Percentiles rank a stretch among this genome's conserved stretches.
phyloP scores from a whole-genome alignment of 2,113 vertebrate genomes.

The Phasianus colchicus region DNA sequence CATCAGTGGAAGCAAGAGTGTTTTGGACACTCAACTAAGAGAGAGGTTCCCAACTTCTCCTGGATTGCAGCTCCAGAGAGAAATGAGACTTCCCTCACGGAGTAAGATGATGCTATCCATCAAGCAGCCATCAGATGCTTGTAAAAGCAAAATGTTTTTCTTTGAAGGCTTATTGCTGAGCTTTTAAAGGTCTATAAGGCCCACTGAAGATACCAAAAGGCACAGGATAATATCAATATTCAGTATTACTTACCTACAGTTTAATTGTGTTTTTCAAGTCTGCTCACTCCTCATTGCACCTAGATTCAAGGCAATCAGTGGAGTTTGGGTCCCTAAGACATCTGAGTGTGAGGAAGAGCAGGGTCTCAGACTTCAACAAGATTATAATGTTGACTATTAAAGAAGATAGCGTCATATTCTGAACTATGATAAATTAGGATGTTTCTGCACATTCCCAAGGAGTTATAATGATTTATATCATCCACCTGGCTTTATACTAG shows the following conservation, averaged over 20 bases:
- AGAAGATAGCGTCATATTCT: background rate
- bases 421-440: background rate
- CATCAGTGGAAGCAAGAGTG: background rate
- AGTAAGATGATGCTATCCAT: background rate
- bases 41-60: background rate
- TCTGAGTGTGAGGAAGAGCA: background rate
- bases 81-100: background rate
- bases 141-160: background rate
- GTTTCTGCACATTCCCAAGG: background rate
- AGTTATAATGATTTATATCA: background rate
- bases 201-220: background rate
- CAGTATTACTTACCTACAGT: background rate
- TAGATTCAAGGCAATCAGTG: background rate
- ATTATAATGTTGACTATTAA: background rate
- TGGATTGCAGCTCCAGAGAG: background rate
- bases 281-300: background rate
- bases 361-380: background rate
- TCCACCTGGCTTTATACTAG: background rate
- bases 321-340: background rate
- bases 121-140: background rate
- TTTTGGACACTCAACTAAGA: background rate
- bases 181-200: background rate
- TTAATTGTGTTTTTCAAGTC: background rate
- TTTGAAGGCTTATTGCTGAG: background rate
- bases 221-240: background rate